Percentiles rank a stretch among this genome's conserved stretches.
These are phyloP conservation scores for Folsomia manolachei DNA, from an alignment of 2,888 invertebrate genomes.

Conservation along the genomic window DNA sequence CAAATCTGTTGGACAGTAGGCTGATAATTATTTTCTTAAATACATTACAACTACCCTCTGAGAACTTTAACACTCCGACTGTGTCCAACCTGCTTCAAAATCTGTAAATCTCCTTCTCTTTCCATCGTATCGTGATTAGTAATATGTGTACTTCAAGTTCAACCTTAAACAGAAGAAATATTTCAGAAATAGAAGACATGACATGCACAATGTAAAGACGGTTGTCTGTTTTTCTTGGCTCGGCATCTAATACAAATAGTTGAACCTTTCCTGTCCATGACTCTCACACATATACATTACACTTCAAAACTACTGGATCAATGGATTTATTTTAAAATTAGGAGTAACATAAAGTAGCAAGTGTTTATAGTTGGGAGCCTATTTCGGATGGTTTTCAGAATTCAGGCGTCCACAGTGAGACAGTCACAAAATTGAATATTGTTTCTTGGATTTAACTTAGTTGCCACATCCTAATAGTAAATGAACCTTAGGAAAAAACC, in stretches of 20 bases:
- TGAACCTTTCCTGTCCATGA: no score
- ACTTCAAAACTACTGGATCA: no score
- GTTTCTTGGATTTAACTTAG: no score
- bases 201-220: neutral
- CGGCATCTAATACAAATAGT: no score
- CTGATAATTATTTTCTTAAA: slow-evolving; percentile 1
- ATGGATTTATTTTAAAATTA: neutral
- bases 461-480: no score
- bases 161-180: neutral
- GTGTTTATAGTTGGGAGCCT: neutral
- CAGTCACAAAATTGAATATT: no score
- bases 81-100: neutral
- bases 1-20: neutral
- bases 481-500: neutral
- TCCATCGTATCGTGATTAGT: neutral
- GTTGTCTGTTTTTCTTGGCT: neutral
- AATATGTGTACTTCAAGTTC: no score
- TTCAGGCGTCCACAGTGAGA: no score
- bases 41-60: slow-evolving; percentile 2
- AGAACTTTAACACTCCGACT: slow-evolving; percentile 17
- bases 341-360: neutral
- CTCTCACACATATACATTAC: no score
- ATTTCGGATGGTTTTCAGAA: no score
- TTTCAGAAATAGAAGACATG: no score
- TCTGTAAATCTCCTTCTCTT: neutral